phyloP scores from a whole-genome alignment of 2,797 vertebrate genomes.

The Urophycis tenuis region DNA sequence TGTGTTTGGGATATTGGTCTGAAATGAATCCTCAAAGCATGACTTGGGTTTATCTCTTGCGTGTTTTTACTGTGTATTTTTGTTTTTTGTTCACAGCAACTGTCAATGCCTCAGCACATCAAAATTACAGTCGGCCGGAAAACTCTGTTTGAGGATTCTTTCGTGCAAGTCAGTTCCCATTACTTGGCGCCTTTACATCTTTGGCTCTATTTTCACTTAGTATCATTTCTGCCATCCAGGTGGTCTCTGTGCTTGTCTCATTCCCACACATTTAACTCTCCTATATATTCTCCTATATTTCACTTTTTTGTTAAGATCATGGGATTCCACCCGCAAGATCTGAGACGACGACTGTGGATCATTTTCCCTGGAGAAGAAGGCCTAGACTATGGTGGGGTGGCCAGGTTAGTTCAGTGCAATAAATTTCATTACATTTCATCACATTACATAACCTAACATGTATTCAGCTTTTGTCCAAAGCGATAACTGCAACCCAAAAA shows the following conservation, averaged over 20 bases:
- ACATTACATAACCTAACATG: too few relatives aligned
- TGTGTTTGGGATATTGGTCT: not conserved
- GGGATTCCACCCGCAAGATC: slow-evolving; percentile 95
- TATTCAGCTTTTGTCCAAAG: too few relatives aligned
- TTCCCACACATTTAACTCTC: not conserved
- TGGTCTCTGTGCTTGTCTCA: not conserved
- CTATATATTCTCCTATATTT: too few relatives aligned
- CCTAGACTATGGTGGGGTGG: slow-evolving; percentile 96
- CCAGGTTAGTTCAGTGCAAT: slow-evolving; percentile 73
- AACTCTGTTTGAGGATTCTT: slow-evolving; percentile 96
- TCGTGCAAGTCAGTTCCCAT: slow-evolving; percentile 84
- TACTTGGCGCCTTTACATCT: not conserved
- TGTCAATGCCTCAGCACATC: slow-evolving; percentile 94
- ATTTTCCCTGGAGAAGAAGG: slow-evolving; percentile 98
- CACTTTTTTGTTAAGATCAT: slow-evolving; percentile 77
- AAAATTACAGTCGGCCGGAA: slow-evolving; percentile 95
- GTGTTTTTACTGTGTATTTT: not conserved
- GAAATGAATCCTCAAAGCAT: not conserved
- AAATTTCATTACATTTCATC: too few relatives aligned
- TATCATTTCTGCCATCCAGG: too few relatives aligned
- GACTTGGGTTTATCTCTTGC: not conserved
- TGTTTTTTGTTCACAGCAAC: slow-evolving; percentile 75
- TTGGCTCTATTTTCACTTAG: not conserved
- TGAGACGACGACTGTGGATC: slow-evolving; percentile 90
- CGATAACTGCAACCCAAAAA: too few relatives aligned